A percentile compares a stretch with the other conserved stretches of the same genome.
Evolutionary conservation across 2,797 vertebrate genomes (phyloP).

Genomic region (Myotis daubentonii): DNA sequence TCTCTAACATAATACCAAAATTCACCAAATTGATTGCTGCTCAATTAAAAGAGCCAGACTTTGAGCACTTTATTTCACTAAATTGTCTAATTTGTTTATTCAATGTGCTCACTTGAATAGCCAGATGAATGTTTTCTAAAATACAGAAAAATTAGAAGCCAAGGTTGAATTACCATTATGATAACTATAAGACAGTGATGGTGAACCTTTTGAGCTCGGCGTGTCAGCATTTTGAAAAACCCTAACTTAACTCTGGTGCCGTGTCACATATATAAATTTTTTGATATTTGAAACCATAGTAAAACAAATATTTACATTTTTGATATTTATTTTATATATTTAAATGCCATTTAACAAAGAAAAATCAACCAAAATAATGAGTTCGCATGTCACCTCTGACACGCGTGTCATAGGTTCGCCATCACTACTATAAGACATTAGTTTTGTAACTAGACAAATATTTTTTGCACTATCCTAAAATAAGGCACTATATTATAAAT

Average conservation of each 20-base stretch:
- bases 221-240: too few species aligned
- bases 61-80: slow-evolving; percentile 55
- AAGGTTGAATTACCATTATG: slow-evolving; percentile 30
- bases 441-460: background rate
- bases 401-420: too few species aligned
- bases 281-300: too few species aligned
- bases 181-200: background rate
- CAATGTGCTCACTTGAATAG: background rate
- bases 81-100: slow-evolving; percentile 42
- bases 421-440: background rate
- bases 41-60: slow-evolving; percentile 24
- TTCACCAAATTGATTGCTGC: slow-evolving; percentile 37
- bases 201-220: too few species aligned
- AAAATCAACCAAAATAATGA: too few species aligned
- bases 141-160: slow-evolving; percentile 14
- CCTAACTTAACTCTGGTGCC: too few species aligned
- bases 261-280: too few species aligned
- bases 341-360: too few species aligned
- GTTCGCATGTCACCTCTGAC: too few species aligned
- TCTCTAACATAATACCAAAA: background rate
- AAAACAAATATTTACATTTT: too few species aligned
- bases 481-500: background rate
- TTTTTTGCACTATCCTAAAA: background rate
- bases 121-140: slow-evolving; percentile 51
- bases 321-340: too few species aligned